Base-by-base conservation (phyloP, 2,113 vertebrate genomes). In the Heterocephalus glaber region DNA sequence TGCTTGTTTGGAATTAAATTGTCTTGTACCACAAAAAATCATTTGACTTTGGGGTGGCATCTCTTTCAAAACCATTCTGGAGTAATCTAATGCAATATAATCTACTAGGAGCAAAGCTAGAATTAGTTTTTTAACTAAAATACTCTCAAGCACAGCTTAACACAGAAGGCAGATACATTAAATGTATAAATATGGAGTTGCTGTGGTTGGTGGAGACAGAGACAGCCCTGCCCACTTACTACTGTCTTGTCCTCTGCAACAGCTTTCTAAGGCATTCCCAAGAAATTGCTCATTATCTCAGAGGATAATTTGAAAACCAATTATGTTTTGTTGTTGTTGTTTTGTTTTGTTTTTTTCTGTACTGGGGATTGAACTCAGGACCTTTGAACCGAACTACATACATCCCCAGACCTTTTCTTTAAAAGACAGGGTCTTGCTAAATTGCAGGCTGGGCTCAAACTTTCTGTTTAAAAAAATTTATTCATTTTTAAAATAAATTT, bases 71-170 rank as follows among this genome's bases (percentile, higher is more conserved):
- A 95, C 58, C 30, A 76, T 60, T 84, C 38, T 84, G 35, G 47
- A 88, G 19, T 86, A 83, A 79, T 47, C 95, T 93, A 74, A 87
- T 94, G 54, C 52, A 76, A 54, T 72, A 87, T 10, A 93, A 47
- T 54, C 41, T 47, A 87, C 70, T 84, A 90, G 58, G 47, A 68
- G 1, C 44, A 94, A 26, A 93, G 56, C 79, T 94, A 85, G 38
- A 77, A 91, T 94, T 96, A 86, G n/a, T 65, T 82, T 82, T 95
- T 82, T 28, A 92, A 88, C n/a, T 84, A 74, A 94, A 95, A 88
- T 89, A 61, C 35, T 72, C 41, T 83, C 41, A n/a, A 92, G 83
- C 41, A 74, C 10, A 89, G 35, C 88, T 86, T 97, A 84, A 90
- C 56, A 82, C 33, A 93, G 83, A 91, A 61, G 26, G 54, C 68